phyloP scores from a whole-genome alignment of 2,888 invertebrate genomes.

The Mellilla xanthometata region DNA sequence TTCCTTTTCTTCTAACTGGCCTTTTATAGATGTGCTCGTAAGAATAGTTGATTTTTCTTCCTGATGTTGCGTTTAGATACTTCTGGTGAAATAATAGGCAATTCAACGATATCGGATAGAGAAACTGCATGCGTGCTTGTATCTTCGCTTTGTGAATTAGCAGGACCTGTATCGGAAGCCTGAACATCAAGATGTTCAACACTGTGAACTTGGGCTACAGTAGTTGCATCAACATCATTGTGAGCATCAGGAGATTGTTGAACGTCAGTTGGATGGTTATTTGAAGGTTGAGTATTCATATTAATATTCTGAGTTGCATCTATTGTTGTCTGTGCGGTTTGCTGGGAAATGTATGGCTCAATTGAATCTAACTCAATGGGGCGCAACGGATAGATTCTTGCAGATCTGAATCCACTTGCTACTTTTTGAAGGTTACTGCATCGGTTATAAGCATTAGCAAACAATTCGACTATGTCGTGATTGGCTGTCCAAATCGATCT shows the following conservation, averaged over 20 bases:
- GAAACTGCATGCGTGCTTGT: conserved; percentile 20
- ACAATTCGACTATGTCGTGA: conserved; percentile 34
- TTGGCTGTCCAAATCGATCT: conserved; percentile 22
- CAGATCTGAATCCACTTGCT: conserved; percentile 25
- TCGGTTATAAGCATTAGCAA: conserved; percentile 28
- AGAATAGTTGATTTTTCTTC: conserved; percentile 24
- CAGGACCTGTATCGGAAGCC: conserved; percentile 21
- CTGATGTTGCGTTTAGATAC: conserved; percentile 20
- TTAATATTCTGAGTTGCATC: conserved; percentile 10
- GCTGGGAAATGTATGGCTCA: conserved; percentile 6
- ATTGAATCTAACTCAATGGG: conserved; percentile 11
- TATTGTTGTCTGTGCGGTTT: conserved; percentile 3
- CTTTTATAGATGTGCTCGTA: conserved; percentile 20
- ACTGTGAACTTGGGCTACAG: conserved; percentile 9
- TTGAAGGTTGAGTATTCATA: conserved; percentile 7
- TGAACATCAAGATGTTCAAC: conserved; percentile 16
- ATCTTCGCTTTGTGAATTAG: conserved; percentile 21
- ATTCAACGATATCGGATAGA: conserved; percentile 20
- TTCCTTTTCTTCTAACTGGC: conserved; percentile 26
- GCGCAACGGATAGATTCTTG: conserved; percentile 24
- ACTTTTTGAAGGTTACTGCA: conserved; percentile 32
- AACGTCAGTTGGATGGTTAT: conserved; percentile 11
- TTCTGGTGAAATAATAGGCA: conserved; percentile 22
- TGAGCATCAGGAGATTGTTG: conserved; percentile 8
- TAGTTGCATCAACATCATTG: conserved; percentile 8